A percentile compares a stretch with the other conserved stretches of the same genome.
These are phyloP conservation scores for Holothuria leucospilota DNA, from an alignment of 53 echinoderm and acorn worm genomes.

Conservation along the genomic window DNA sequence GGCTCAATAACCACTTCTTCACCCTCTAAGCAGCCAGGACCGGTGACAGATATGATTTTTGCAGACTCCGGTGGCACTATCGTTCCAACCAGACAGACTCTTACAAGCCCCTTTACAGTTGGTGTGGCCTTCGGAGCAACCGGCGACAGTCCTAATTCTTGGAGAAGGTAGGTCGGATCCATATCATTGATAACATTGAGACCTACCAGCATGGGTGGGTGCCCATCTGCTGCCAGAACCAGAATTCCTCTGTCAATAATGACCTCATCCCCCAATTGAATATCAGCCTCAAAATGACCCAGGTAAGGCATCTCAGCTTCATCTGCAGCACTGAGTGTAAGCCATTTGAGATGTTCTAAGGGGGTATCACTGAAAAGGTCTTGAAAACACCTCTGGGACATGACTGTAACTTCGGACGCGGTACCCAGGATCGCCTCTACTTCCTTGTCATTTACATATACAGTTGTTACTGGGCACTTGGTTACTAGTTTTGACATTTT, in stretches of 20 bases:
- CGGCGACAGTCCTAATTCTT: neutral
- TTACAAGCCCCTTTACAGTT: neutral
- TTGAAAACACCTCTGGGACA: neutral
- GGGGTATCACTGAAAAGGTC: neutral
- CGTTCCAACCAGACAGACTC: neutral
- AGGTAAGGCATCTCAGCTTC: neutral
- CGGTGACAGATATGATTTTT: neutral
- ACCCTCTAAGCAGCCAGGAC: neutral
- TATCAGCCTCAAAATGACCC: neutral
- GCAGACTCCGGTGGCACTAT: neutral
- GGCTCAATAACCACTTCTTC: constrained; percentile 3
- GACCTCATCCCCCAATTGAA: neutral
- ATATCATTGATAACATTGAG: too few species aligned
- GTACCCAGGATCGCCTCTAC: neutral
- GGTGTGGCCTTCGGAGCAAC: neutral
- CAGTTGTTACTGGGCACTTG: neutral
- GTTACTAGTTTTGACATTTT: neutral
- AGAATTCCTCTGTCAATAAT: neutral
- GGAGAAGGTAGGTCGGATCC: too few species aligned
- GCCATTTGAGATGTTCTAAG: neutral
- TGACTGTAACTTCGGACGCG: neutral
- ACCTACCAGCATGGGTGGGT: neutral
- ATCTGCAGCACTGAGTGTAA: neutral
- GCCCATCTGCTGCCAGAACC: neutral
- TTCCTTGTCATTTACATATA: neutral